A percentile compares a stretch with the other conserved stretches of the same genome.
These are phyloP conservation scores for Cryptus armator DNA, from an alignment of 2,888 invertebrate species.

Conservation along the genomic window DNA sequence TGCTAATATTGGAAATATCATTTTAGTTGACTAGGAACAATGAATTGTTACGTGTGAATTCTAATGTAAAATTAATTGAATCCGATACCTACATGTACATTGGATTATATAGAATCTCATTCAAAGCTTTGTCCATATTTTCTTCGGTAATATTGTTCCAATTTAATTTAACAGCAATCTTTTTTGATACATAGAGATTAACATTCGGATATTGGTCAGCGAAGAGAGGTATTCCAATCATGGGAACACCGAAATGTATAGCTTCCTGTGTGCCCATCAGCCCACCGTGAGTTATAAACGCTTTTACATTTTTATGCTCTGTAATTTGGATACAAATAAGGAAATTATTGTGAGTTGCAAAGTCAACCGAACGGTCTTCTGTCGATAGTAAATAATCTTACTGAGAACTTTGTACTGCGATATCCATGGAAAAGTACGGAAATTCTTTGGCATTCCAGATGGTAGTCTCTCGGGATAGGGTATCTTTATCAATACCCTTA, in stretches of 20 bases:
- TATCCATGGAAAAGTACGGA: conserved; percentile 74
- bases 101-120: conserved; percentile 73
- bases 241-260: conserved; percentile 72
- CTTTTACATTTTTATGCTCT: conserved; percentile 82
- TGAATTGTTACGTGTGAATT: background rate
- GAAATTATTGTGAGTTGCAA: background rate
- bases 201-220: conserved; percentile 76
- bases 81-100: conserved; percentile 68
- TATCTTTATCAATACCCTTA: conserved; percentile 76
- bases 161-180: conserved; percentile 73
- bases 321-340: background rate
- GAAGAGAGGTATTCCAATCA: conserved; percentile 76
- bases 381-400: conserved; percentile 53
- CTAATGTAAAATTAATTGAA: background rate
- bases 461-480: conserved; percentile 68
- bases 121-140: conserved; percentile 72
- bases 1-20: conserved; percentile 38
- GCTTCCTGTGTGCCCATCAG: conserved; percentile 76
- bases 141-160: conserved; percentile 71
- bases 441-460: conserved; percentile 75
- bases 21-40: background rate
- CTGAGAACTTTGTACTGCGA: conserved; percentile 77
- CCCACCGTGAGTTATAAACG: conserved; percentile 79
- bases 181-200: conserved; percentile 71
- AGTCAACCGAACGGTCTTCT: background rate